These are phyloP conservation scores for Grapholita molesta DNA, from an alignment of 1,140 invertebrate genomes.

Conservation along the genomic window DNA sequence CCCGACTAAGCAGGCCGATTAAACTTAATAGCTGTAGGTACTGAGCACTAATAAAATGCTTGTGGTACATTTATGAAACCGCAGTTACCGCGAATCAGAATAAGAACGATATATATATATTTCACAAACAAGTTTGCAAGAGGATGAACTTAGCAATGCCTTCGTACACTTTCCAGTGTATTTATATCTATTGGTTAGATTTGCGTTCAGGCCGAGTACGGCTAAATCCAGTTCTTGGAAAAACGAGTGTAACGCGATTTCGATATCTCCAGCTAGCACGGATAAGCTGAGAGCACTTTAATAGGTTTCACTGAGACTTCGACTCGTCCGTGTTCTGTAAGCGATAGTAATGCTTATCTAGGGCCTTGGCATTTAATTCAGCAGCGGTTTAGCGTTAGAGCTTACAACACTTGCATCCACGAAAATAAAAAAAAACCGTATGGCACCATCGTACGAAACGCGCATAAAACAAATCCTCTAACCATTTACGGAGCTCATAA, in stretches of 20 bases:
- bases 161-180: slow-evolving; percentile 26
- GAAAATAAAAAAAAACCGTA: not conserved
- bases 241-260: not conserved
- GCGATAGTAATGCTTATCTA: not conserved
- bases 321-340: not conserved
- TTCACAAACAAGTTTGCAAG: slow-evolving; percentile 41
- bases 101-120: slow-evolving; percentile 20
- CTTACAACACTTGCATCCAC: not conserved
- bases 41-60: not conserved
- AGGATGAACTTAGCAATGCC: not conserved
- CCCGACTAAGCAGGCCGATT: not conserved
- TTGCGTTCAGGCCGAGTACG: not conserved
- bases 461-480: too few species aligned
- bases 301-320: not conserved
- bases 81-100: not conserved
- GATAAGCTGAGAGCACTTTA: not conserved
- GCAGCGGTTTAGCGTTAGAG: not conserved
- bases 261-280: not conserved
- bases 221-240: not conserved
- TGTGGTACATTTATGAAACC: not conserved
- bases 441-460: too few species aligned
- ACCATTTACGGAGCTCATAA: too few species aligned
- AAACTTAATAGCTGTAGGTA: not conserved
- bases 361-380: not conserved
- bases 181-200: not conserved